Base-by-base conservation (phyloP, 92 coral and sea anemone species). In the Blastomussa wellsi region DNA sequence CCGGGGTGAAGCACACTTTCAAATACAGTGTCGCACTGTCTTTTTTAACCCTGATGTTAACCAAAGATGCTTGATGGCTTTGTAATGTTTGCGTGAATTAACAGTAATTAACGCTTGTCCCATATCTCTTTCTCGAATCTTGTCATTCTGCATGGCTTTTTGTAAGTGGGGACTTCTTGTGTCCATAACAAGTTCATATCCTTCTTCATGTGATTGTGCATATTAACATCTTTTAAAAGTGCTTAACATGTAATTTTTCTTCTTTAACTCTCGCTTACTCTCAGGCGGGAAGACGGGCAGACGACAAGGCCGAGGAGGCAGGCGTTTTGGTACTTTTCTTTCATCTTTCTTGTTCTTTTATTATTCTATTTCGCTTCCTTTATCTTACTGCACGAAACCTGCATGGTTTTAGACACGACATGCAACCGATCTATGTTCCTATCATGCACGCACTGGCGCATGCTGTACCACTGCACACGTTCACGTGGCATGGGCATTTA, bases 251-350 rank as follows among this genome's bases (percentile, higher is more conserved):
- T 42, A 74, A 83, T 74, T 55, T 83, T 83, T 74, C 80, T 83
- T 64, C 80, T 83, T 41, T 60, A 74, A 83, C 71, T 83, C 37
- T 83, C 53, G 86, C 79, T 75, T 36, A 74, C 80, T 31, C 88
- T 89, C 91, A 89, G 92, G 88, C 82, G 88, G 90, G 90, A 83
- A 90, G 94, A 81, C 88, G 94, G 83, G 60, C 90, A 72, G 92
- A 89, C 88, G 92, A 86, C 86, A 91, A 90, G 86, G 84, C 78
- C 88, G 94, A 91, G 87, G 94, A 91, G 76, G 69, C 92, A 82
- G 92, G 92, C 86, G 78, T 89, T 78, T 90, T 53, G 94, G 92
- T 85, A 89, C 76, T 79, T 47, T 83, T 72, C 81, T 74, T 79
- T 90, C 85, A 66, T 77, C 78, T 24, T 79, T 79, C 70, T 83